phyloP scores from a whole-genome alignment of 1,140 invertebrate species.

The Eumaeus atala region DNA sequence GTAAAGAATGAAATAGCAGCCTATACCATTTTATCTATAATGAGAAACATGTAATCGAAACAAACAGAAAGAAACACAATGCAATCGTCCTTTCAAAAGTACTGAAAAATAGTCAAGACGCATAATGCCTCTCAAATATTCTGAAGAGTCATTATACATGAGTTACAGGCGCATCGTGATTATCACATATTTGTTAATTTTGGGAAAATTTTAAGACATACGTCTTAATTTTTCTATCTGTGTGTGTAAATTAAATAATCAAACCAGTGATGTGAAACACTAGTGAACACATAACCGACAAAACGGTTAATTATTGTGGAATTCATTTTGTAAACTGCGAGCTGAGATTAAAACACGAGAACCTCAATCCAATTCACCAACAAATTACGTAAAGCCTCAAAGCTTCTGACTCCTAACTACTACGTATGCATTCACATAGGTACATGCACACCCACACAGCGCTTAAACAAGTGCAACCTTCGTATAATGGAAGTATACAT shows the following conservation, averaged over 20 bases:
- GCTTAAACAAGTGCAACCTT: slow-evolving; percentile 60
- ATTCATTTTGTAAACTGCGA: slow-evolving; percentile 46
- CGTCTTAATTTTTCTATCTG: not conserved
- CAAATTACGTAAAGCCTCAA: slow-evolving; percentile 66
- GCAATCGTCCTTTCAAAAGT: too few relatives aligned
- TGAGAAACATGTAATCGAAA: too few relatives aligned
- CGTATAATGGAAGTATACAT: slow-evolving; percentile 56
- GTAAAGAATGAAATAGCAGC: too few relatives aligned
- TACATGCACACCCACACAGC: slow-evolving; percentile 25
- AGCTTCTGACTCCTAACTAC: slow-evolving; percentile 52
- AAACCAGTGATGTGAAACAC: slow-evolving; percentile 9
- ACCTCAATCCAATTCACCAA: slow-evolving; percentile 58
- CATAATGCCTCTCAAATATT: too few relatives aligned
- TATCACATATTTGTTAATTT: too few relatives aligned
- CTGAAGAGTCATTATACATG: too few relatives aligned
- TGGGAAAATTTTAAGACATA: too few relatives aligned
- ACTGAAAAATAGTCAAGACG: too few relatives aligned
- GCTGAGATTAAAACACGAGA: slow-evolving; percentile 46
- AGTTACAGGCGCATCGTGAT: too few relatives aligned
- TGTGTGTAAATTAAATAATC: slow-evolving; percentile 1
- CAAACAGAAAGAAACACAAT: too few relatives aligned
- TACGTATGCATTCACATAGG: slow-evolving; percentile 34
- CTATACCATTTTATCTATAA: too few relatives aligned
- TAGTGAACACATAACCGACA: slow-evolving; percentile 12
- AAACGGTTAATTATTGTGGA: slow-evolving; percentile 23